Evolutionary conservation across 1,140 invertebrate species (phyloP).

Genomic region (Scylla paramamosain): DNA sequence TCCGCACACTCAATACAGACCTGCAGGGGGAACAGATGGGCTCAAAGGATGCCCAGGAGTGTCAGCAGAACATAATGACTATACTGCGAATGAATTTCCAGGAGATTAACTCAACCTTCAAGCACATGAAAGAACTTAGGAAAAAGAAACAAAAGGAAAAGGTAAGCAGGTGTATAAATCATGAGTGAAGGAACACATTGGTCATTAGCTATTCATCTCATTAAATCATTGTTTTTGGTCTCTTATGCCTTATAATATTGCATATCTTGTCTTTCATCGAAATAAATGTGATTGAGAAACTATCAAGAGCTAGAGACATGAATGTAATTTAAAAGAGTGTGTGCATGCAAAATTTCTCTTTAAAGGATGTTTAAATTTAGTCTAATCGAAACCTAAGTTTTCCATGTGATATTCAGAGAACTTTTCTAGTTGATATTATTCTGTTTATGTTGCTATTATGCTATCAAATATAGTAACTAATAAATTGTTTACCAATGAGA

Average conservation of each 20-base stretch:
- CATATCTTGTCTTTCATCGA: too few species aligned
- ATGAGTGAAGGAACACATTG: background rate
- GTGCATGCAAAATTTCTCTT: too few species aligned
- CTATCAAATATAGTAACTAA: too few species aligned
- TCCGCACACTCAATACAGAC: slow-evolving; percentile 69
- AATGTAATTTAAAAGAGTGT: too few species aligned
- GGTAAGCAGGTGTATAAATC: slow-evolving; percentile 79
- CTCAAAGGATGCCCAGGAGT: slow-evolving; percentile 78
- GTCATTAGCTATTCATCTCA: background rate
- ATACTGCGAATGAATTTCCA: slow-evolving; percentile 65
- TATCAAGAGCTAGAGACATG: too few species aligned
- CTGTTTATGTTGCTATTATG: too few species aligned
- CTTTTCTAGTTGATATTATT: too few species aligned
- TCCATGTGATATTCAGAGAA: too few species aligned
- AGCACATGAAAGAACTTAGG: slow-evolving; percentile 76
- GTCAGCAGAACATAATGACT: slow-evolving; percentile 54
- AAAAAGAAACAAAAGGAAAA: slow-evolving; percentile 79
- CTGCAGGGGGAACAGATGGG: slow-evolving; percentile 42
- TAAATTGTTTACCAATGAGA: too few species aligned
- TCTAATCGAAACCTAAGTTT: too few species aligned
- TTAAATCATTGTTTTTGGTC: background rate
- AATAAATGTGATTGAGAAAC: too few species aligned
- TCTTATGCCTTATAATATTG: background rate
- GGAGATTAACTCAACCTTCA: slow-evolving; percentile 62
- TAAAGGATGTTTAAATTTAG: too few species aligned